Conservation (phyloP, 64 coral and sea anemone species). For the Montipora foliosa region DNA sequence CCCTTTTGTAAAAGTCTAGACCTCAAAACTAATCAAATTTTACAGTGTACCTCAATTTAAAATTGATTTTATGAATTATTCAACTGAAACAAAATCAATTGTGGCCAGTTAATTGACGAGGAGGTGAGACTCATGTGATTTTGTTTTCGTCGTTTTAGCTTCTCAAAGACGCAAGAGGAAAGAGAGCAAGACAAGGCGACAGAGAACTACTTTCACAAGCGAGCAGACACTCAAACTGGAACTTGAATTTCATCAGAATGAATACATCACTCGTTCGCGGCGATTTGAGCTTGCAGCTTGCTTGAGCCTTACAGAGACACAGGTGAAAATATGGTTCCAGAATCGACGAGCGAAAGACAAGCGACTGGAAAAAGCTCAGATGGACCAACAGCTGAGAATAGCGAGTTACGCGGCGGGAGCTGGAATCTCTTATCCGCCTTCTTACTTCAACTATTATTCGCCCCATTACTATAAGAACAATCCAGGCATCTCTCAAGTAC, state of each 20-base stretch:
- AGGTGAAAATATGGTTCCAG: conserved; percentile 99
- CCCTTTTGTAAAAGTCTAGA: no score
- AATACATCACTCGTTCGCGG: conserved; percentile 98
- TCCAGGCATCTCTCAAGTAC: conserved; percentile 54
- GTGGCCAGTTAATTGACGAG: no score
- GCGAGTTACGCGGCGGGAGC: conserved; percentile 76
- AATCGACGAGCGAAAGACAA: conserved; percentile 99
- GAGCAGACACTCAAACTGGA: conserved; percentile 98
- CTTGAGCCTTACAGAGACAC: conserved; percentile 94
- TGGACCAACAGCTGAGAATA: conserved; percentile 96
- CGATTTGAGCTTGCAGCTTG: conserved; percentile 98
- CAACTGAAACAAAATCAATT: no score
- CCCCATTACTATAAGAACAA: conserved; percentile 81
- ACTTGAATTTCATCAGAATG: conserved; percentile 98
- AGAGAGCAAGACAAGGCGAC: conserved; percentile 92
- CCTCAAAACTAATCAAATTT: no score
- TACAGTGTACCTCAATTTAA: no score
- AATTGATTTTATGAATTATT: no score
- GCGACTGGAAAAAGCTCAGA: conserved; percentile 97
- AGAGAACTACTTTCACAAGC: conserved; percentile 98
- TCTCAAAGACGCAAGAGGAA: conserved; percentile 92
- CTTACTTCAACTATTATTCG: conserved; percentile 91
- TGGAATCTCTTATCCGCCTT: conserved; percentile 81
- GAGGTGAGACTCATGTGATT: neutral
- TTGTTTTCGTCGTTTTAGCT: conserved; percentile 55